These are phyloP conservation scores for Scotopteryx bipunctaria DNA, from an alignment of 2,888 invertebrate genomes.

Conservation along the genomic window DNA sequence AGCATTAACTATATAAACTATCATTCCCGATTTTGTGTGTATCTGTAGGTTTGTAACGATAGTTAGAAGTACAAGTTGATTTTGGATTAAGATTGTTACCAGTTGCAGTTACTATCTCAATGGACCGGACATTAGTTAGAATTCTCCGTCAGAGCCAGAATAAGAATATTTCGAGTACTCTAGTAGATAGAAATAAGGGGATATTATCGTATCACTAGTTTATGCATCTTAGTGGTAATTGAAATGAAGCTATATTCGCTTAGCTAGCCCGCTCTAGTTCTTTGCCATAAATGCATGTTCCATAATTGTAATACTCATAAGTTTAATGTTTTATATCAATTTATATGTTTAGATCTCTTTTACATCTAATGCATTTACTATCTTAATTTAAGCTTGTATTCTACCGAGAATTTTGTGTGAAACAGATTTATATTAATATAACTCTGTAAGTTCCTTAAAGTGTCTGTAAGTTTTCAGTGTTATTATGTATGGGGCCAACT, in stretches of 20 bases:
- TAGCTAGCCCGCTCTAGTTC: conserved; percentile 80
- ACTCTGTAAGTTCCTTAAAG: conserved; percentile 67
- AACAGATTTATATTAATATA: conserved; percentile 46
- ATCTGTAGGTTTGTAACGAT: conserved; percentile 43
- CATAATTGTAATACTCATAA: conserved; percentile 83
- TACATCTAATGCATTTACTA: conserved; percentile 82
- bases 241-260: conserved; percentile 80
- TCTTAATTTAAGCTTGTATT: conserved; percentile 63
- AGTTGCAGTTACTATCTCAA: conserved; percentile 73
- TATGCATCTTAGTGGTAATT: conserved; percentile 67
- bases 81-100: conserved; percentile 74
- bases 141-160: conserved; percentile 31
- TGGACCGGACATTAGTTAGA: conserved; percentile 50
- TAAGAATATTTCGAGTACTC: conserved; percentile 14
- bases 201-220: conserved; percentile 43
- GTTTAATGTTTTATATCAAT: conserved; percentile 76
- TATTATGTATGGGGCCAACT: conserved; percentile 68
- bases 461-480: conserved; percentile 54
- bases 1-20: conserved; percentile 73
- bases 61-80: conserved; percentile 53
- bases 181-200: conserved; percentile 17
- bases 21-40: conserved; percentile 69
- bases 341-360: conserved; percentile 81
- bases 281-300: conserved; percentile 84
- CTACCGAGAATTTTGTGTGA: conserved; percentile 57